Percentiles rank a stretch among this genome's conserved stretches.
Evolutionary conservation across 2,888 invertebrate genomes (phyloP).

Genomic region (Temnothorax ravouxi): DNA sequence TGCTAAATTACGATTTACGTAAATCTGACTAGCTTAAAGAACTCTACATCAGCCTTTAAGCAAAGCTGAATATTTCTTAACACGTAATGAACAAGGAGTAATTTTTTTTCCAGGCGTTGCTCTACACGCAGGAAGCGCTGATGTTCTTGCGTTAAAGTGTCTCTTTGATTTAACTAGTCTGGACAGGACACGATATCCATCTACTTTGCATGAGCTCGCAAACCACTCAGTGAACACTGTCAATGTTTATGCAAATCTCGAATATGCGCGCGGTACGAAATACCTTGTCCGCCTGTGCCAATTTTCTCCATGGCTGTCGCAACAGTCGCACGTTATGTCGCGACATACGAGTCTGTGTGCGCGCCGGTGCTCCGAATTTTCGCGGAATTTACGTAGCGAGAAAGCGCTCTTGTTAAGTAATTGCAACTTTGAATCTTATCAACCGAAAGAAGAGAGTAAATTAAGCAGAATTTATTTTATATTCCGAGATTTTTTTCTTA

Average conservation of each 20-base stretch:
- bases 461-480: constrained; percentile 2
- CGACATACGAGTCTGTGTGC: neutral
- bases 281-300: constrained; percentile 46
- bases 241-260: constrained; percentile 58
- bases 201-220: constrained; percentile 54
- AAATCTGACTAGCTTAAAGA: neutral
- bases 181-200: constrained; percentile 41
- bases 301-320: constrained; percentile 45
- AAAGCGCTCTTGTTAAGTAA: constrained; percentile 22
- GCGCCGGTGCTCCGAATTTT: constrained; percentile 16
- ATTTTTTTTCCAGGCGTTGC: neutral
- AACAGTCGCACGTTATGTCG: constrained; percentile 36
- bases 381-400: constrained; percentile 21
- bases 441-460: neutral
- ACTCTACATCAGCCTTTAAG: neutral
- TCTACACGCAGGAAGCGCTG: constrained; percentile 12
- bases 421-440: neutral
- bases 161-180: constrained; percentile 51
- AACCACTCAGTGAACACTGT: constrained; percentile 57
- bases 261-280: constrained; percentile 48
- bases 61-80: neutral
- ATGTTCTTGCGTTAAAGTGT: constrained; percentile 47
- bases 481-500: neutral
- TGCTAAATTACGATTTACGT: neutral
- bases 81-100: neutral